Evolutionary conservation across 2,888 invertebrate species (phyloP), one percentile per base, ranked within the genome.

Genomic region (Parnassius orleans): DNA sequence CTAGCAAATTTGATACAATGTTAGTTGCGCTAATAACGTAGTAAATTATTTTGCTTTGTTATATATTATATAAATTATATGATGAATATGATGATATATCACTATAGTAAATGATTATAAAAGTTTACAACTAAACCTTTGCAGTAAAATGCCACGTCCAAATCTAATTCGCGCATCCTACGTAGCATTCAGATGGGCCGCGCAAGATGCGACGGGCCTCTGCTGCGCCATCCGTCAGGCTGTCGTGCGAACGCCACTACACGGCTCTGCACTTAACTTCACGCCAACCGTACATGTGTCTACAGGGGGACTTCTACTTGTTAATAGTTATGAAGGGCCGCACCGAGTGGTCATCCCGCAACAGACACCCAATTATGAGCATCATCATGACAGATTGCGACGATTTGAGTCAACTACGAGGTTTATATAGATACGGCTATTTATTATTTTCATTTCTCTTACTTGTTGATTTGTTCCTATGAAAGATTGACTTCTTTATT

Each of bases 221-320:
- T 50, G 58, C 48, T 62, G 53, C 77, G 77, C 85, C 81, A 89
- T 89, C 87, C 81, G 87, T 89, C 88, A 88, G 86, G 62, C 84
- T 87, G 70, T 69, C 70, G 65, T 43, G 63, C 69, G 77, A 73
- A 67, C 77, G 77, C 77, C 77, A 75, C 80, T 79, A 87, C 87
- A 87, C 75, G 84, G 81, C 76, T 86, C 77, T 86, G 88, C 88
- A 88, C 88, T 88, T 87, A 87, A 80, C 86, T 84, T 77, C 77
- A 74, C 62, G 65, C 60, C 66, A 56, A 65, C 73, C 77, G 75
- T 83, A 85, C 85, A 85, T 83, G 81, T 87, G 86, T 87, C 84
- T 81, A 80, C 75, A 75, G 74, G 77, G 62, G 77, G 79, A 81
- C 50, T 46, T 44, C 57, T 58, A 44, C 58, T 62, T 62, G 62